Conservation (phyloP, 1,140 invertebrate species). For the Bombus superbus region DNA sequence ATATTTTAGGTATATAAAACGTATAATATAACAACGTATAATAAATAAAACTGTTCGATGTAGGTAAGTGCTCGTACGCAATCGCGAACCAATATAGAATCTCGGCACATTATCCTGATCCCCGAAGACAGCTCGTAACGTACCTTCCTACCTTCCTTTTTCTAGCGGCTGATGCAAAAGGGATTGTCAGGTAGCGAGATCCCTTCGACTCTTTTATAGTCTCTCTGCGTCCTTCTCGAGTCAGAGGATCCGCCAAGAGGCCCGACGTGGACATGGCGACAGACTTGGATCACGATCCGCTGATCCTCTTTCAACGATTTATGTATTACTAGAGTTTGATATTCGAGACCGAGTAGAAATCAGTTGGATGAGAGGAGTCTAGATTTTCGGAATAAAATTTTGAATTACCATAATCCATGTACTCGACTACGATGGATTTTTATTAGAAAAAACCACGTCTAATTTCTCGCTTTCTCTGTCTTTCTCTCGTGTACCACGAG, state of each 20-base stretch:
- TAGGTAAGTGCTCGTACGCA: too few species aligned
- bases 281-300: constrained; percentile 16
- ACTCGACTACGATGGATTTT: too few species aligned
- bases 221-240: background rate
- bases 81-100: background rate
- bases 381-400: too few species aligned
- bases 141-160: background rate
- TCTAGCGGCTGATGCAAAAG: constrained; percentile 19
- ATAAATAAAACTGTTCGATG: too few species aligned
- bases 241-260: background rate
- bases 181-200: constrained; percentile 36
- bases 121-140: constrained; percentile 27
- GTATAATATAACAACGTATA: too few species aligned
- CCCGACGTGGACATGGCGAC: constrained; percentile 11
- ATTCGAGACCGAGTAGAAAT: too few species aligned
- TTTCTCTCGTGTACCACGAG: too few species aligned
- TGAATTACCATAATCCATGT: too few species aligned
- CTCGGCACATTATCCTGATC: constrained; percentile 48
- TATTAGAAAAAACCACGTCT: too few species aligned
- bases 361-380: too few species aligned
- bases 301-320: constrained; percentile 24
- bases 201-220: background rate
- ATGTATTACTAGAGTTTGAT: background rate
- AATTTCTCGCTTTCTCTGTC: too few species aligned
- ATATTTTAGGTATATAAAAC: too few species aligned